Evolutionary conservation across 2,113 vertebrate species (phyloP), one percentile per base, ranked within the genome.

Genomic region (Coptodon rendalli): DNA sequence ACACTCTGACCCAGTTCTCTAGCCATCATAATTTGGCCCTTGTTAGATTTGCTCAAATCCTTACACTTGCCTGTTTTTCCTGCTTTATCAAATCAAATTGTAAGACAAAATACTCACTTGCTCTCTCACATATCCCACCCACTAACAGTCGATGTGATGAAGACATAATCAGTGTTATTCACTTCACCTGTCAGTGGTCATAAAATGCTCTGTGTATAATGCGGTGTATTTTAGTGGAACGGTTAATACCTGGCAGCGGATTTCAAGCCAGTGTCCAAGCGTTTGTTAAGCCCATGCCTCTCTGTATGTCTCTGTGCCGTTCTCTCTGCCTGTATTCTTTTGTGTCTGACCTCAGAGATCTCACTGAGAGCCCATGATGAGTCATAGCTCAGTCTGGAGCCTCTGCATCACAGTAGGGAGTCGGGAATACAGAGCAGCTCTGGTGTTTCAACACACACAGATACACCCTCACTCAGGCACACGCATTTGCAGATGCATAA

Each of bases 371-470:
- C 57, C 84, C 50, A n/a, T 89, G 94, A 94, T 95, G 95, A 95
- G 89, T 96, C 95, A 96, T 90, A 83, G 91, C 87, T 90, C 91
- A 89, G 90, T 85, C 89, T 90, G 87, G 78, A 90, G 91, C 87
- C 82, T 81, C 88, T 87, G 89, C 90, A 94, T 91, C 93, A 52
- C 89, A 83, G 92, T 34, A 38, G 89, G 92, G 92, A 92, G 86
- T 54, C 50, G 7, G 73, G 88, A 92, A 95, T 88, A 93, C 90
- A 88, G 85, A 94, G 84, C 89, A 92, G 90, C 76, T 82, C 53
- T 6, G 27, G 79, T 16, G 4, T 86, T 91, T 89, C 80, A 63
- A 53, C 81, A 71, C 84, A 59, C 53, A 73, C 63, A 63, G 17
- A 43, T n/a, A 59, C 80, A 81, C 80, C 36, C 53, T 19, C 48